A percentile compares a stretch with the other conserved stretches of the same genome.
Evolutionary conservation across 53 echinoderm and acorn worm species (phyloP).

Genomic region (Paracentrotus lividus): DNA sequence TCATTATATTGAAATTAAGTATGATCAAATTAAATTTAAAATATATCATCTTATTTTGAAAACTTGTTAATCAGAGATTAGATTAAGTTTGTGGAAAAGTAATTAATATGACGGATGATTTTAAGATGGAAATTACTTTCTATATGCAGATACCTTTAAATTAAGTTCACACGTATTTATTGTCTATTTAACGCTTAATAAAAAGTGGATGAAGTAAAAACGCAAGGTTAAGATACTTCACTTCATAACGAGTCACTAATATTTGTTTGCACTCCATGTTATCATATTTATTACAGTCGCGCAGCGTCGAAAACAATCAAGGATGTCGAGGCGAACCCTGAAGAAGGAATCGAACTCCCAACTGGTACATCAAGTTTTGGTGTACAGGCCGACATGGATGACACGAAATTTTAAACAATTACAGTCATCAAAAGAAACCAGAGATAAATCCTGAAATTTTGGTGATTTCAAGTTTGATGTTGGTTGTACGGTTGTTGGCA

Average conservation of each 20-base stretch:
- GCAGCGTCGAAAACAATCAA: conserved; percentile 65
- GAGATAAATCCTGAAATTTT: not conserved
- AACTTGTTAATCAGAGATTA: too few relatives aligned
- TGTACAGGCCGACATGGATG: conserved; percentile 67
- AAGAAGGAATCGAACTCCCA: conserved; percentile 60
- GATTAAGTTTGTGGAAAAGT: too few relatives aligned
- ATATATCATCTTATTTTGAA: too few relatives aligned
- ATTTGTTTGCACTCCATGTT: conserved; percentile 26
- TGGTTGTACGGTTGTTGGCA: not conserved
- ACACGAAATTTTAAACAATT: conserved; percentile 46
- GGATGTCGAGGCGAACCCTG: conserved; percentile 56
- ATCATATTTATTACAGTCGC: conserved; percentile 60
- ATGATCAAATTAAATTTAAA: too few relatives aligned
- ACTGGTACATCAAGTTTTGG: conserved; percentile 56
- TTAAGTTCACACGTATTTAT: too few relatives aligned
- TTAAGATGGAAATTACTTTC: too few relatives aligned
- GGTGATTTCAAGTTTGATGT: not conserved
- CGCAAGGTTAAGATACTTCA: not conserved
- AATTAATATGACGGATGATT: too few relatives aligned
- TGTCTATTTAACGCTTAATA: too few relatives aligned
- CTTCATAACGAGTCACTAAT: not conserved
- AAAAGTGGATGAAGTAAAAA: not conserved
- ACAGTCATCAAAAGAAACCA: not conserved
- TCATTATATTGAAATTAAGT: too few relatives aligned
- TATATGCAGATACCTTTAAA: too few relatives aligned